Evolutionary conservation across 2,888 invertebrate genomes (phyloP).

Genomic region (Erebia palarica): DNA sequence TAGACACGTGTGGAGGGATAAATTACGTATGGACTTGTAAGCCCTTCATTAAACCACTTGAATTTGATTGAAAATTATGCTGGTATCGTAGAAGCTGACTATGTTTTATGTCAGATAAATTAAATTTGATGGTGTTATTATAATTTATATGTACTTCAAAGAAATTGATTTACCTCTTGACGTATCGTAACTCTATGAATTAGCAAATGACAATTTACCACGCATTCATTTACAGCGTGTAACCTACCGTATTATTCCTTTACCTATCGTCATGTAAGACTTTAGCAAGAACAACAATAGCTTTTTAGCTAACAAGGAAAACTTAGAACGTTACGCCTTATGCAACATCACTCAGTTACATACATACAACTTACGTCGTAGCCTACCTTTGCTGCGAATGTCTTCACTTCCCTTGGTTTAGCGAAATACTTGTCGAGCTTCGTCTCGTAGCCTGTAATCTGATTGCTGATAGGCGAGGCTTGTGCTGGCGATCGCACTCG

Average conservation of each 20-base stretch:
- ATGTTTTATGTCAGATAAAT: conserved; percentile 8
- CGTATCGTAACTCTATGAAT: no score
- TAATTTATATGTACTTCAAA: neutral
- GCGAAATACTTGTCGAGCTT: conserved; percentile 75
- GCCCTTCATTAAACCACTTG: conserved; percentile 11
- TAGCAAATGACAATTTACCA: neutral
- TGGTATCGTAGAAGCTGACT: conserved; percentile 1
- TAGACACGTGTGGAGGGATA: conserved; percentile 28
- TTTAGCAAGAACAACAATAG: conserved; percentile 21
- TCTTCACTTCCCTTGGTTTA: conserved; percentile 65
- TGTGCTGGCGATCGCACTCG: conserved; percentile 54
- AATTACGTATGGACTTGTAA: conserved; percentile 11
- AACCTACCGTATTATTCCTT: conserved; percentile 2
- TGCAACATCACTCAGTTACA: conserved; percentile 15
- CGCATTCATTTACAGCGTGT: neutral
- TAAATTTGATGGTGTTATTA: conserved; percentile 14
- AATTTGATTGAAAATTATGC: conserved; percentile 19
- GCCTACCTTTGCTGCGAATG: conserved; percentile 65
- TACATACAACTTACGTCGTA: conserved; percentile 34
- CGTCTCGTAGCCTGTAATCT: conserved; percentile 60
- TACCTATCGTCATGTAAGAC: conserved; percentile 18
- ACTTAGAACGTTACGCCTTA: conserved; percentile 16
- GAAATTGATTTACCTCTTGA: conserved; percentile 1
- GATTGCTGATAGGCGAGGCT: conserved; percentile 51
- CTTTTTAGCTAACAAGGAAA: conserved; percentile 15